Conservation (phyloP, 2,797 vertebrate genomes). For the Buphagus erythrorhynchus region DNA sequence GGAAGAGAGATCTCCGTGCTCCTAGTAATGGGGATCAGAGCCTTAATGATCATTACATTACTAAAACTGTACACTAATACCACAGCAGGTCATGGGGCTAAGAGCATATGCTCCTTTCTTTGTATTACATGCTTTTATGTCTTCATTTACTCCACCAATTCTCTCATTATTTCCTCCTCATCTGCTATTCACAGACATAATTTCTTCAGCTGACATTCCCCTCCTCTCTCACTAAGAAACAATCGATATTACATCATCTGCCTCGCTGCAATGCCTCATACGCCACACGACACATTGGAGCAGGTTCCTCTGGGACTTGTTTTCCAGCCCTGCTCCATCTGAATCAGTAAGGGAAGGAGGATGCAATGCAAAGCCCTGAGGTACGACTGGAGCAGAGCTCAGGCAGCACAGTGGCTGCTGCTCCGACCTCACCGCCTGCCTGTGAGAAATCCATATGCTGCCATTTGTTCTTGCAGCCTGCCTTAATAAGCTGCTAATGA, state of each 20-base stretch:
- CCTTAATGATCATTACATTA: conserved; percentile 65
- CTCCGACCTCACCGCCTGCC: background rate
- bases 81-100: conserved; percentile 24
- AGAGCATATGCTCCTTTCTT: conserved; percentile 59
- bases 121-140: conserved; percentile 67
- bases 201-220: conserved; percentile 65
- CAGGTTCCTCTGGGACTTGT: conserved; percentile 58
- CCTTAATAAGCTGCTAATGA: conserved; percentile 43
- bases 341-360: conserved; percentile 47
- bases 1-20: conserved; percentile 40
- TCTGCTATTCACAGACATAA: conserved; percentile 64
- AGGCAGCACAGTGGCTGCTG: background rate
- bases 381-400: conserved; percentile 32
- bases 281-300: conserved; percentile 60
- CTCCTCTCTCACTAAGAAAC: conserved; percentile 70
- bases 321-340: conserved; percentile 39
- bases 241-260: conserved; percentile 76
- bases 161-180: conserved; percentile 70
- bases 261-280: conserved; percentile 59
- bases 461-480: conserved; percentile 29
- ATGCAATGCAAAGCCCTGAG: conserved; percentile 21
- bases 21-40: conserved; percentile 41
- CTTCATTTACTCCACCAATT: conserved; percentile 68
- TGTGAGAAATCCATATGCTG: conserved; percentile 42
- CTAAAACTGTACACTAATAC: conserved; percentile 57